Evolutionary conservation across 2,113 vertebrate species (phyloP).

Genomic region (Micronisus gabar): DNA sequence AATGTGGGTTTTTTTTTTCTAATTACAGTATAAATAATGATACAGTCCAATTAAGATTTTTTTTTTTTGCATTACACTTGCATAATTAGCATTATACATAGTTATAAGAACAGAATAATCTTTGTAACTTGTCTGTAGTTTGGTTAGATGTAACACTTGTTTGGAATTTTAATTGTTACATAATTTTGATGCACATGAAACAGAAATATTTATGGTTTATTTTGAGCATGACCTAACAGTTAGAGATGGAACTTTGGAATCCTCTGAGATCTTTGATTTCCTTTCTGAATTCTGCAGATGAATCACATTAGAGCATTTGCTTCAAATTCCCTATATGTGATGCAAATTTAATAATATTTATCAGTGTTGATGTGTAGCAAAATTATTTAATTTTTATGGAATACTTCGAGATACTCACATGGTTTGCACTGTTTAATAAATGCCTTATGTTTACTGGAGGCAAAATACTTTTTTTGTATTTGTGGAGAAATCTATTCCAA

Average conservation of each 20-base stretch:
- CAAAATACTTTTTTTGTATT: background rate
- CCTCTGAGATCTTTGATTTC: background rate
- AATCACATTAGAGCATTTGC: background rate
- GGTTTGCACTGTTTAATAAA: background rate
- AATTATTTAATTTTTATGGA: background rate
- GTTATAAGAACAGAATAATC: background rate
- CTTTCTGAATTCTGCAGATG: background rate
- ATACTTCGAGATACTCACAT: background rate
- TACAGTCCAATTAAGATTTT: background rate
- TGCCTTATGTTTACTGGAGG: background rate
- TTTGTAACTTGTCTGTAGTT: background rate
- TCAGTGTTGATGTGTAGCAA: background rate
- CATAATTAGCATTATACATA: background rate
- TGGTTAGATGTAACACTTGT: background rate
- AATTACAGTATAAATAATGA: background rate
- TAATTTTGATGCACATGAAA: background rate
- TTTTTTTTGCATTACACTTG: background rate
- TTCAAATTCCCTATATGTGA: background rate
- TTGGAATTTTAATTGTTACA: background rate
- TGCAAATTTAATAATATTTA: background rate
- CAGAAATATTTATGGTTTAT: background rate
- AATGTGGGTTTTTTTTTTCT: fast-evolving
- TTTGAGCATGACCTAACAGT: background rate
- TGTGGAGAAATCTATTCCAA: background rate
- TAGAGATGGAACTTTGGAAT: background rate